A percentile compares a stretch with the other conserved stretches of the same genome.
Conservation (phyloP, 2,113 vertebrate species). For the Boleophthalmus pectinirostris region DNA sequence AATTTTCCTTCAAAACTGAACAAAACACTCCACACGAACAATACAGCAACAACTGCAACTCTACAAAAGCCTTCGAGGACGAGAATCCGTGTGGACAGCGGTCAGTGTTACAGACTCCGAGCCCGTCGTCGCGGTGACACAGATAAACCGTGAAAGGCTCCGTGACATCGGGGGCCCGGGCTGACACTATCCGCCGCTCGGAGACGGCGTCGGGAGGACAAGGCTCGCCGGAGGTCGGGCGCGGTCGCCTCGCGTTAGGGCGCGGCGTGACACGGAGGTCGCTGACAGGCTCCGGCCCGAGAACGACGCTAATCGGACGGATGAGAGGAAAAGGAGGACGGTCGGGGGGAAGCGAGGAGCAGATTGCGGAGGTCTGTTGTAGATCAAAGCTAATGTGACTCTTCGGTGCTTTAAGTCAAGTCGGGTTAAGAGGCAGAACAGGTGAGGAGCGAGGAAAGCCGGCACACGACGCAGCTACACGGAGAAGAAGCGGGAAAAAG, state of each 20-base stretch:
- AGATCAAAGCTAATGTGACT: constrained; percentile 28
- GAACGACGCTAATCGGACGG: constrained; percentile 21
- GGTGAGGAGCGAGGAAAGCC: not conserved
- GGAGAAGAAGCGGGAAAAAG: not conserved
- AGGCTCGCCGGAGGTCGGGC: constrained; percentile 20
- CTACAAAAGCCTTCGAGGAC: not conserved
- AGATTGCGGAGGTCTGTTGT: constrained; percentile 28
- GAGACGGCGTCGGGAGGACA: constrained; percentile 29
- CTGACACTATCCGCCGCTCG: constrained; percentile 32
- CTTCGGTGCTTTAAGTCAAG: constrained; percentile 30
- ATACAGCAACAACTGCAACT: too few species aligned
- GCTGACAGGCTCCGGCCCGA: constrained; percentile 10
- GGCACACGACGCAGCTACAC: not conserved
- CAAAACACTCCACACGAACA: not conserved
- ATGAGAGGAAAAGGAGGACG: constrained; percentile 12
- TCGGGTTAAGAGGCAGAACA: constrained; percentile 12
- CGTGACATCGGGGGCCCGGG: constrained; percentile 34
- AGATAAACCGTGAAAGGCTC: constrained; percentile 38
- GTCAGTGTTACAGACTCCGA: constrained; percentile 29
- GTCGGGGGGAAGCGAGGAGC: constrained; percentile 18
- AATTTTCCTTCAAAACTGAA: not conserved
- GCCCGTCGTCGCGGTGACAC: constrained; percentile 31
- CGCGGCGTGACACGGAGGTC: constrained; percentile 31
- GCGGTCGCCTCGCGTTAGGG: constrained; percentile 18
- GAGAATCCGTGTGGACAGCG: constrained; percentile 18